Conservation (phyloP, 1,140 invertebrate genomes). For the Anthonomus grandis region DNA sequence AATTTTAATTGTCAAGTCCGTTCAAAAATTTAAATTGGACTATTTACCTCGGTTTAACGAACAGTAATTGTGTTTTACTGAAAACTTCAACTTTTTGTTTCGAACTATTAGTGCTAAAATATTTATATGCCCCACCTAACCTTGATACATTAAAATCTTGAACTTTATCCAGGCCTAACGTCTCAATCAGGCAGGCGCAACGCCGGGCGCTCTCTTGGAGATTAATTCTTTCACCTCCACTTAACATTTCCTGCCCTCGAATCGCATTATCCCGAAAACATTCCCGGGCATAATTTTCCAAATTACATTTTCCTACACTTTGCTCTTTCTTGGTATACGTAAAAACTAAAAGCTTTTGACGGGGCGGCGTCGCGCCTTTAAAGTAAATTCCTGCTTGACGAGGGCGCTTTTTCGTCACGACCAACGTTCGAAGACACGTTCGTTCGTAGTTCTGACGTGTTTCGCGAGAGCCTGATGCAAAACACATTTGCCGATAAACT, state of each 20-base stretch:
- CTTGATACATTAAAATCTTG: too few species aligned
- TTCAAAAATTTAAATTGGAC: too few species aligned
- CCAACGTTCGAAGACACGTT: conserved; percentile 5
- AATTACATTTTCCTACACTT: conserved; percentile 19
- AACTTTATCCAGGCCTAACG: too few species aligned
- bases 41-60: too few species aligned
- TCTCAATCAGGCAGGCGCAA: too few species aligned
- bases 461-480: conserved; percentile 10
- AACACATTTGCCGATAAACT: conserved; percentile 27
- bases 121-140: too few species aligned
- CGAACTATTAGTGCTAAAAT: too few species aligned
- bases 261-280: conserved; percentile 18
- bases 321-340: conserved; percentile 1
- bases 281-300: conserved; percentile 16
- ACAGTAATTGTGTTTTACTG: too few species aligned
- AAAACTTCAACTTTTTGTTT: too few species aligned
- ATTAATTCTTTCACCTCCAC: conserved; percentile 12
- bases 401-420: too few species aligned
- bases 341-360: conserved; percentile 24
- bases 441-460: background rate
- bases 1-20: too few species aligned
- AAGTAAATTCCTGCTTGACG: conserved; percentile 7
- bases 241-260: conserved; percentile 6
- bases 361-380: background rate
- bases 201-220: too few species aligned